Conservation (phyloP, 1,140 invertebrate species). For the Heliconius congener region DNA sequence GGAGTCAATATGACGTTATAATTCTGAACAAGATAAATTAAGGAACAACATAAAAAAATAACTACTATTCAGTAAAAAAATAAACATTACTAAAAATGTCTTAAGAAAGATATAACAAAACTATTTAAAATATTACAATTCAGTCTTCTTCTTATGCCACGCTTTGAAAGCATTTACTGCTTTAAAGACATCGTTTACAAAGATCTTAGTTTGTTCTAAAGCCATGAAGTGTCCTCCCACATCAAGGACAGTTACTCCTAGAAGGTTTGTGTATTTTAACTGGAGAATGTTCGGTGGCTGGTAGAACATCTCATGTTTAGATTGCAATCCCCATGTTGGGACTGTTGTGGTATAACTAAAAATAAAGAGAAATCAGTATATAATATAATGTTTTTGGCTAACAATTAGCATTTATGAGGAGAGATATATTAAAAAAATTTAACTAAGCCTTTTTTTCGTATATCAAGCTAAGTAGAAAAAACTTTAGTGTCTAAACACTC, state of each 20-base stretch:
- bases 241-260: constrained; percentile 80
- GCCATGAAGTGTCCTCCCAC: constrained; percentile 93
- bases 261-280: constrained; percentile 83
- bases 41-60: too few species aligned
- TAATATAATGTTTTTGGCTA: too few species aligned
- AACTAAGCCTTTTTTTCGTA: too few species aligned
- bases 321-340: constrained; percentile 85
- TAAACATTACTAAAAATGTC: neutral
- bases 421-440: too few species aligned
- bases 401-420: too few species aligned
- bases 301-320: constrained; percentile 84
- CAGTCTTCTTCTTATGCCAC: constrained; percentile 42
- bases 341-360: constrained; percentile 60
- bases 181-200: constrained; percentile 84
- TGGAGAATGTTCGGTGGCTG: constrained; percentile 81
- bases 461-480: too few species aligned
- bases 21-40: too few species aligned
- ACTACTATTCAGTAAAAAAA: neutral
- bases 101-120: neutral
- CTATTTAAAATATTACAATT: constrained; percentile 15
- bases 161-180: constrained; percentile 62
- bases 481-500: too few species aligned
- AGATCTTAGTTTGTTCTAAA: constrained; percentile 87
- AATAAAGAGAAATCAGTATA: neutral
- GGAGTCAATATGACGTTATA: too few species aligned